Percentiles rank a stretch among this genome's conserved stretches.
phyloP scores from a whole-genome alignment of 2,888 invertebrate genomes.

The Nemapogon koenigi region DNA sequence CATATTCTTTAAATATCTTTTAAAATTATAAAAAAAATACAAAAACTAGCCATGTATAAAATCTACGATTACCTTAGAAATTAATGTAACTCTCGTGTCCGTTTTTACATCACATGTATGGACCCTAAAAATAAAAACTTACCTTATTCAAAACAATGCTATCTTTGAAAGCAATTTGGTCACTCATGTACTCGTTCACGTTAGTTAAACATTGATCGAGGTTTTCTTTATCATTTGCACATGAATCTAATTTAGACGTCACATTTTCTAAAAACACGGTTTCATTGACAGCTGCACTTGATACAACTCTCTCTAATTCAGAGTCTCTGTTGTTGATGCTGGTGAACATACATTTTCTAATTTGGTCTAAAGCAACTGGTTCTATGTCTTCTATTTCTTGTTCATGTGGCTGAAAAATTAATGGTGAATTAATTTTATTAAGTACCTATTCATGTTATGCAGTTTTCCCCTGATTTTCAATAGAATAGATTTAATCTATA shows the following conservation, averaged over 20 bases:
- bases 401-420: constrained; percentile 24
- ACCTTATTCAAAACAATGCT: constrained; percentile 24
- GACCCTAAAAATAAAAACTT: constrained; percentile 20
- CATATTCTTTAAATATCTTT: too few species aligned
- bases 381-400: constrained; percentile 22
- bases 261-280: constrained; percentile 21
- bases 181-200: constrained; percentile 22
- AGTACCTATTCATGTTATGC: too few species aligned
- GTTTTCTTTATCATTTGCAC: constrained; percentile 19
- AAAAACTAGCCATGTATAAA: too few species aligned
- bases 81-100: too few species aligned
- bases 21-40: too few species aligned
- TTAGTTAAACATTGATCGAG: constrained; percentile 24
- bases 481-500: not conserved
- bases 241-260: constrained; percentile 23
- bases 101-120: too few species aligned
- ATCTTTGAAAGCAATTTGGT: constrained; percentile 23
- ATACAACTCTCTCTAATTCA: constrained; percentile 15
- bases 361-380: constrained; percentile 20
- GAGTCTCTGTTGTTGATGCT: constrained; percentile 20
- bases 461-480: not conserved
- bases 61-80: too few species aligned
- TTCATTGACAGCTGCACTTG: constrained; percentile 19
- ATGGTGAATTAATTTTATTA: too few species aligned
- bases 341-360: constrained; percentile 25